Percentiles rank a stretch among this genome's conserved stretches.
phyloP scores from a whole-genome alignment of 2,888 invertebrate genomes.

The Harpalus rubripes region DNA sequence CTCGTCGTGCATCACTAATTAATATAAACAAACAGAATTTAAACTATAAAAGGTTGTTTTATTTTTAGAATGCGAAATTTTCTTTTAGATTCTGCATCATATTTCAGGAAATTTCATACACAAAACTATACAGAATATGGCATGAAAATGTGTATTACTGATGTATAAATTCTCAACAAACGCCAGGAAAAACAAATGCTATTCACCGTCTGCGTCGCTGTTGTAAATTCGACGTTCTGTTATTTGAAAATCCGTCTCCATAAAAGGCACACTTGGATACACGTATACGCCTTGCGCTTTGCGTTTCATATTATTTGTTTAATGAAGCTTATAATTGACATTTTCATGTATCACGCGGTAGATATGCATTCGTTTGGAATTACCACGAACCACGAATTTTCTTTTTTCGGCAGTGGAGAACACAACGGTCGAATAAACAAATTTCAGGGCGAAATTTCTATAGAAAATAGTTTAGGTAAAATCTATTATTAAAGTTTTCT shows the following conservation, averaged over 20 bases:
- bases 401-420: conserved; percentile 16
- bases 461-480: neutral
- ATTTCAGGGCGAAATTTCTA: neutral
- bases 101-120: too few relatives aligned
- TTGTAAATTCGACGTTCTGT: conserved; percentile 14
- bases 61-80: too few relatives aligned
- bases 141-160: neutral
- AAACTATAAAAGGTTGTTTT: too few relatives aligned
- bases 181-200: neutral
- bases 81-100: too few relatives aligned
- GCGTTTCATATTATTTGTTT: conserved; percentile 38
- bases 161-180: neutral
- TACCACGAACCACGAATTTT: conserved; percentile 23
- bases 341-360: conserved; percentile 34
- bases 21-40: too few relatives aligned
- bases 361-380: conserved; percentile 33
- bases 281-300: neutral
- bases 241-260: conserved; percentile 22
- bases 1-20: too few relatives aligned
- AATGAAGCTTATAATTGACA: conserved; percentile 52
- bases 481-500: conserved; percentile 41
- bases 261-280: conserved; percentile 29
- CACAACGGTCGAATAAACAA: neutral
- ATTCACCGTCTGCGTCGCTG: neutral
- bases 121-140: too few relatives aligned